Evolutionary conservation across 2,797 vertebrate species (phyloP).

Genomic region (Ciconia nigra): DNA sequence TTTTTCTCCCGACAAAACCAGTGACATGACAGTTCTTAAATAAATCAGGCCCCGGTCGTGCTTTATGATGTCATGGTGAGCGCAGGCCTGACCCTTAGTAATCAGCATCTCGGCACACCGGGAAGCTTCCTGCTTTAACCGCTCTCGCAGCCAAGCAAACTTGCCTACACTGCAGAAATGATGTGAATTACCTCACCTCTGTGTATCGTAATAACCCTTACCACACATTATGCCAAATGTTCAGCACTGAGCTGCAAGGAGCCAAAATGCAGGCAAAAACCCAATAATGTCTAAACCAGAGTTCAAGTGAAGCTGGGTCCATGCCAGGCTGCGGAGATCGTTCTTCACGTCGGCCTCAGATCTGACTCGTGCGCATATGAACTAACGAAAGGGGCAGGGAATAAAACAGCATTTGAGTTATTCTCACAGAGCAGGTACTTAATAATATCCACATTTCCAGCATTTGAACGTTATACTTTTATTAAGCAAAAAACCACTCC

Average conservation of each 20-base stretch:
- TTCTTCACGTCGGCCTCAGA: slow-evolving; percentile 59
- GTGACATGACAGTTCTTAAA: slow-evolving; percentile 47
- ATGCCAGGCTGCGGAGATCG: slow-evolving; percentile 38
- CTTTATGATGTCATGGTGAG: slow-evolving; percentile 67
- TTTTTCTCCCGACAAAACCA: slow-evolving; percentile 13
- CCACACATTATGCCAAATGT: slow-evolving; percentile 68
- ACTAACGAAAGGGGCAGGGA: slow-evolving; percentile 44
- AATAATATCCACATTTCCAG: slow-evolving; percentile 65
- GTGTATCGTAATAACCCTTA: slow-evolving; percentile 61
- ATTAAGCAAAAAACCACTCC: slow-evolving; percentile 55
- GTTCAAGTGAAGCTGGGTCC: slow-evolving; percentile 34
- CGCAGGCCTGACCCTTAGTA: slow-evolving; percentile 51
- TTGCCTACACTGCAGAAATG: slow-evolving; percentile 65
- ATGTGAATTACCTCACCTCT: slow-evolving; percentile 73
- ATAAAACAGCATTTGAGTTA: slow-evolving; percentile 47
- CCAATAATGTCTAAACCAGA: slow-evolving; percentile 69
- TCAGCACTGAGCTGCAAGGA: slow-evolving; percentile 39
- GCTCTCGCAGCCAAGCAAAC: slow-evolving; percentile 33
- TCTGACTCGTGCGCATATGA: slow-evolving; percentile 43
- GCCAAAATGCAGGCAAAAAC: slow-evolving; percentile 37
- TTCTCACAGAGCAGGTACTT: slow-evolving; percentile 64
- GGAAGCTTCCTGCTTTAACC: slow-evolving; percentile 59
- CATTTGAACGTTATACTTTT: slow-evolving; percentile 43
- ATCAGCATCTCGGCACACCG: slow-evolving; percentile 54
- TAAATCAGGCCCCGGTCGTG: slow-evolving; percentile 26